phyloP scores from a whole-genome alignment of 2,888 invertebrate species.

The Mythimna vitellina region DNA sequence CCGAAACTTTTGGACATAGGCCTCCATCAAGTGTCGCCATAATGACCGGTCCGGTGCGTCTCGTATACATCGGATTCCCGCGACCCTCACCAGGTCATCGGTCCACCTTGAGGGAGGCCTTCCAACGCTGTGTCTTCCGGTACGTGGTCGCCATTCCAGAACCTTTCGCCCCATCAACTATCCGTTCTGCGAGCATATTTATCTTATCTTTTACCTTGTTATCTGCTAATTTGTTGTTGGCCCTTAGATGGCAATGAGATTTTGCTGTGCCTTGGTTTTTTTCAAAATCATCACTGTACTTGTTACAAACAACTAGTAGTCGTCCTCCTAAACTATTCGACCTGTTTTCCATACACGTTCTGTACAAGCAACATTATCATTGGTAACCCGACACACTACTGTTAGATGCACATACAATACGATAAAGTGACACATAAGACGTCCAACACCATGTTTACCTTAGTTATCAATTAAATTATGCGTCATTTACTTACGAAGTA shows the following conservation, averaged over 20 bases:
- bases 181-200: no score
- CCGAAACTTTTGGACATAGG: no score
- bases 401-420: conserved; percentile 45
- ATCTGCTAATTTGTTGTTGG: background rate
- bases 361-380: conserved; percentile 41
- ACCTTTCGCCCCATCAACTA: no score
- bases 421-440: conserved; percentile 43
- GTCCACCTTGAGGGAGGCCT: no score
- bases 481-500: conserved; percentile 47
- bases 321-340: conserved; percentile 18
- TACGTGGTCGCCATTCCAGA: no score
- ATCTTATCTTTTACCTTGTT: no score
- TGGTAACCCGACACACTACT: conserved; percentile 46
- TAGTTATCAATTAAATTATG: conserved; percentile 55
- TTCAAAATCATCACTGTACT: conserved; percentile 21
- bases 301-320: conserved; percentile 1
- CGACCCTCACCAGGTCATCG: no score
- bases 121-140: no score
- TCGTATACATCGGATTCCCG: no score
- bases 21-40: no score
- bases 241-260: background rate
- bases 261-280: background rate
- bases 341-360: conserved; percentile 48
- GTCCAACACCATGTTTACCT: conserved; percentile 41
- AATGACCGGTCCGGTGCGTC: no score